A percentile compares a stretch with the other conserved stretches of the same genome.
Conservation (phyloP, 2,888 invertebrate genomes). For the Amblyjoppa fuscipennis region DNA sequence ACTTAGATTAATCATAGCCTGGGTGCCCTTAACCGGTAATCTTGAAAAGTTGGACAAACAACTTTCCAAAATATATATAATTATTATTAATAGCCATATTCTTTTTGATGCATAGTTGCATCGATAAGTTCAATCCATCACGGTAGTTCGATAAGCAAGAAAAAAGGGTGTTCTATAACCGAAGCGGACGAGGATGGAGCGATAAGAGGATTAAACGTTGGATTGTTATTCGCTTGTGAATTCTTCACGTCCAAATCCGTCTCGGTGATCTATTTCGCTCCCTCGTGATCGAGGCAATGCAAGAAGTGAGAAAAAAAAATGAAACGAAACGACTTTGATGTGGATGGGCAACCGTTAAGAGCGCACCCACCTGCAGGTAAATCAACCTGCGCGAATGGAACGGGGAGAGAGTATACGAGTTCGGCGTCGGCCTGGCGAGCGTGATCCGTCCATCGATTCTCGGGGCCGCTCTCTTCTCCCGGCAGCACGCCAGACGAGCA, state of each 20-base stretch:
- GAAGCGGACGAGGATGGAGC: neutral
- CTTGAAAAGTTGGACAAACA: too few relatives aligned
- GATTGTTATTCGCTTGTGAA: neutral
- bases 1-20: too few relatives aligned
- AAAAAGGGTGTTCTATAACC: neutral
- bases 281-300: neutral
- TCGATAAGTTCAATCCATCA: too few relatives aligned
- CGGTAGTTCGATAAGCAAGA: too few relatives aligned
- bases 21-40: too few relatives aligned
- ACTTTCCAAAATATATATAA: too few relatives aligned
- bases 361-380: conserved; percentile 44
- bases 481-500: conserved; percentile 16
- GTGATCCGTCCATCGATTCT: conserved; percentile 40
- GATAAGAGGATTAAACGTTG: neutral
- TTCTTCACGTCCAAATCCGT: conserved; percentile 24
- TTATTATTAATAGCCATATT: too few relatives aligned
- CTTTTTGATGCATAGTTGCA: too few relatives aligned
- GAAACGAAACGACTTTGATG: conserved; percentile 9
- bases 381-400: conserved; percentile 46
- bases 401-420: conserved; percentile 32
- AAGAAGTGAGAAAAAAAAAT: conserved; percentile 8
- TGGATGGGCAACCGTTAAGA: conserved; percentile 38
- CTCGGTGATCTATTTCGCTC: conserved; percentile 45
- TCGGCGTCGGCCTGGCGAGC: conserved; percentile 18
- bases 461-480: neutral